phyloP scores from a whole-genome alignment of 2,888 invertebrate genomes.

The Eurytoma californica region DNA sequence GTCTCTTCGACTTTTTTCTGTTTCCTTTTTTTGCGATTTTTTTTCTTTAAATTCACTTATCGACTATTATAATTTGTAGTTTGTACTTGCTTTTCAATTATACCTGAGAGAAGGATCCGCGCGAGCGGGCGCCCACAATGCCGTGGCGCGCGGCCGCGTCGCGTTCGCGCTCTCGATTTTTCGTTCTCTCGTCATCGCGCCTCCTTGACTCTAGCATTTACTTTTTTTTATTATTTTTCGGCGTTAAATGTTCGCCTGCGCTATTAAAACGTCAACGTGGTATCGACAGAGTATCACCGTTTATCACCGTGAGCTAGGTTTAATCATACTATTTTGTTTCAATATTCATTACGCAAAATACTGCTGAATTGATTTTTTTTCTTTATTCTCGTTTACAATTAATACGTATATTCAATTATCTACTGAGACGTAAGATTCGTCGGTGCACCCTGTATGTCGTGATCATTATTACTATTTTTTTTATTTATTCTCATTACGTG shows the following conservation, averaged over 20 bases:
- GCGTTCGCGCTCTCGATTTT: slow-evolving; percentile 40
- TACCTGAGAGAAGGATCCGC: slow-evolving; percentile 69
- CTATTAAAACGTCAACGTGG: slow-evolving; percentile 41
- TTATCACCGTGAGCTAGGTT: slow-evolving; percentile 58
- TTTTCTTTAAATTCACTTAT: slow-evolving; percentile 65
- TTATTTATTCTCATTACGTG: slow-evolving; percentile 53
- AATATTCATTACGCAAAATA: slow-evolving; percentile 60
- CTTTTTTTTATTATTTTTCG: slow-evolving; percentile 41
- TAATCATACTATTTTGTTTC: slow-evolving; percentile 55
- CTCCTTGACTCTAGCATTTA: slow-evolving; percentile 46
- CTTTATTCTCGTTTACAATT: slow-evolving; percentile 44
- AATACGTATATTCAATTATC: slow-evolving; percentile 60
- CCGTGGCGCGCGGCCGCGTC: slow-evolving; percentile 18
- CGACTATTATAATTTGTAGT: slow-evolving; percentile 74
- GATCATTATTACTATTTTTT: slow-evolving; percentile 52
- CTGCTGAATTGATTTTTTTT: slow-evolving; percentile 55
- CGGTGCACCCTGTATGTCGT: slow-evolving; percentile 74
- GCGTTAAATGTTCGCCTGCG: not conserved
- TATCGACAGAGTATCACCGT: slow-evolving; percentile 57
- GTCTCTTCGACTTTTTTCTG: too few relatives aligned
- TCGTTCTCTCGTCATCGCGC: not conserved
- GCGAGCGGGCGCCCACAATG: slow-evolving; percentile 27
- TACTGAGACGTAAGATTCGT: slow-evolving; percentile 66
- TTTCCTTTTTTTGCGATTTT: slow-evolving; percentile 55
- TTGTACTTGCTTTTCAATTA: slow-evolving; percentile 74